Base-by-base conservation (phyloP, 1,140 invertebrate species). In the Andrena cerasifolii region DNA sequence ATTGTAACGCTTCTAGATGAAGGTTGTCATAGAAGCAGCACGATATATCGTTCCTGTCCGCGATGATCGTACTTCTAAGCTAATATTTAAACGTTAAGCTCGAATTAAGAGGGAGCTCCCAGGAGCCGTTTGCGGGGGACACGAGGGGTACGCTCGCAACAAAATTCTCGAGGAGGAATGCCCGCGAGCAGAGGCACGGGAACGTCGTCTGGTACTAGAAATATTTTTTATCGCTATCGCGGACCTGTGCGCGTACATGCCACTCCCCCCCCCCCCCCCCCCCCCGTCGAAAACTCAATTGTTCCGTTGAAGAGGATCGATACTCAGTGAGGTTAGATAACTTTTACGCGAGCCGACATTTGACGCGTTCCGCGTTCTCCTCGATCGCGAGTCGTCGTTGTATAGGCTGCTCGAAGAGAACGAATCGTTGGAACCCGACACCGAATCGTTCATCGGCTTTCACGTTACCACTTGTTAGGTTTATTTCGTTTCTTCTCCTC, bases 401-500 rank as follows among this genome's bases (percentile, higher is more conserved):
- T 58, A 45, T 45, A 24, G n/a, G 36, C 24, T 2, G 51, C 3
- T 40, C 10, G 2, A 12, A 54, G 14, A 28, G 43, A 31, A 63
- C 62, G 26, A 51, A n/a, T 26, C 24, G 47, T 81, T 51, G 59
- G 53, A 45, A 18, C 40, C 58, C 61, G 45, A 66, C 43, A 68
- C 70, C 33, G 31, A 65, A 67, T 56, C 65, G 5, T 18, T 36
- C 21, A 54, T 31, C 24, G 21, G 40, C 43, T 74, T 83, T 70
- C 49, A 62, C 61, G 82, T 83, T 84, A 83, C 77, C 77, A 80
- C 47, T 78, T 62, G n/a, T 79, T 84, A 79, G 53, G 71, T 68
- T 75, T 67, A 45, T 47, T 54, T 70, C 40, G 28, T 78, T 73
- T 45, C 47, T 68, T 62, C 36, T 24, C 24, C 33, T 28, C 14